Evolutionary conservation across 2,888 invertebrate genomes (phyloP), one percentile per base, ranked within the genome.

Genomic region (Chironomus riparius): DNA sequence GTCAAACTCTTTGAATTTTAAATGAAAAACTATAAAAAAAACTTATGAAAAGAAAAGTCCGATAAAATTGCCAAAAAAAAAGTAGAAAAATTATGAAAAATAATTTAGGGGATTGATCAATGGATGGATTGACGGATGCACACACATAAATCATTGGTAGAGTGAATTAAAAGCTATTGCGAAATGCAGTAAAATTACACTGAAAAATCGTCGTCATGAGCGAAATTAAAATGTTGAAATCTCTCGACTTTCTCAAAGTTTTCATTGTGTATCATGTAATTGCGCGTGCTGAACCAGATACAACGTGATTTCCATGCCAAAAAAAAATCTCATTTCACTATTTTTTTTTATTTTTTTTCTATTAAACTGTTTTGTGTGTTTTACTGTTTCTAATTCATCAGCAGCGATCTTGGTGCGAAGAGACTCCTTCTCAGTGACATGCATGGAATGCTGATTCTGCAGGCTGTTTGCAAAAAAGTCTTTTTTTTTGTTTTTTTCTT

Each of bases 311-410:
- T 56, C 56, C 15, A 50, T n/a, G n/a, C 50, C 13, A 48, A 50
- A 50, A 50, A 50, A 50, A 50, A 50, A 50, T 56, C 56, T 56
- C 15, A 56, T 15, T 56, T 56, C 56, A 56, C 18, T 56, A 15
- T 6, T 56, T 56, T 56, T 56, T 56, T 56, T 56, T 56, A 56
- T 56, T 56, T 50, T 48, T 50, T 56, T 56, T 18, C 56, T 56
- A 15, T 56, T 56, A 56, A 65, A 65, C 65, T 56, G 56, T 65
- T 70, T 69, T 70, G 70, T 70, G 70, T 70, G 70, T 70, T 56
- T 69, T 70, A 70, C 70, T 70, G 70, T 70, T 70, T 70, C 70
- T 70, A 70, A 70, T 69, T 70, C 70, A 70, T 70, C 70, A 70
- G 70, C 70, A 47, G 50, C 47, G 15, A 70, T 56, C 56, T 24